phyloP scores from a whole-genome alignment of 2,888 invertebrate genomes.

The Chesias legatella region DNA sequence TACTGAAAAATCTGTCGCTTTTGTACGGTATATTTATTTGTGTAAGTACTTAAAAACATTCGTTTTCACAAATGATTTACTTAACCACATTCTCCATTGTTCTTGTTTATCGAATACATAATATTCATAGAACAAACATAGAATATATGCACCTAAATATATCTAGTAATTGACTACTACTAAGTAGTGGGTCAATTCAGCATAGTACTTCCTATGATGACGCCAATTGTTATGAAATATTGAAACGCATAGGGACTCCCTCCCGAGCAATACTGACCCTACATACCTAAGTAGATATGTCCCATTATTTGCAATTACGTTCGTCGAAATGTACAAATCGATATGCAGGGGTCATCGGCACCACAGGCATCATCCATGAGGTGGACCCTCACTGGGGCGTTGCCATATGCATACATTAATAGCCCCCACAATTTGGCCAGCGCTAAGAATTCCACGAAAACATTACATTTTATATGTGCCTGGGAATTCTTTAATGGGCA shows the following conservation, averaged over 20 bases:
- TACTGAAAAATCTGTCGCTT: no score
- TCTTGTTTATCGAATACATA: no score
- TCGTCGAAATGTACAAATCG: constrained; percentile 69
- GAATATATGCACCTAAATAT: no score
- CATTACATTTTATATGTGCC: constrained; percentile 27
- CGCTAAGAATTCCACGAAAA: constrained; percentile 53
- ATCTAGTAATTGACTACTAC: no score
- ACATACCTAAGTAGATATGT: constrained; percentile 25
- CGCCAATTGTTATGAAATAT: constrained; percentile 31
- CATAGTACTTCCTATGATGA: constrained; percentile 4
- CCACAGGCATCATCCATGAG: constrained; percentile 68
- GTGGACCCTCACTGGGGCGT: constrained; percentile 70
- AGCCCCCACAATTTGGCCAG: constrained; percentile 50
- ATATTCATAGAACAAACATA: no score
- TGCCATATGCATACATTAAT: constrained; percentile 64
- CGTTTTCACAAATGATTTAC: no score
- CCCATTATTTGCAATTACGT: constrained; percentile 63
- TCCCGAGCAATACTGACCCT: constrained; percentile 15
- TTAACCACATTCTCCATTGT: no score
- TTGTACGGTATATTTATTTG: no score
- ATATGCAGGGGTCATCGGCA: constrained; percentile 78
- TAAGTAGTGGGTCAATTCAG: constrained; percentile 7
- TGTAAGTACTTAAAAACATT: no score
- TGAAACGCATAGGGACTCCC: constrained; percentile 20
- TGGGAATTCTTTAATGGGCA: constrained; percentile 22